Evolutionary conservation across 2,888 invertebrate genomes (phyloP), one percentile per base, ranked within the genome.

Genomic region (Thalpophila matura): DNA sequence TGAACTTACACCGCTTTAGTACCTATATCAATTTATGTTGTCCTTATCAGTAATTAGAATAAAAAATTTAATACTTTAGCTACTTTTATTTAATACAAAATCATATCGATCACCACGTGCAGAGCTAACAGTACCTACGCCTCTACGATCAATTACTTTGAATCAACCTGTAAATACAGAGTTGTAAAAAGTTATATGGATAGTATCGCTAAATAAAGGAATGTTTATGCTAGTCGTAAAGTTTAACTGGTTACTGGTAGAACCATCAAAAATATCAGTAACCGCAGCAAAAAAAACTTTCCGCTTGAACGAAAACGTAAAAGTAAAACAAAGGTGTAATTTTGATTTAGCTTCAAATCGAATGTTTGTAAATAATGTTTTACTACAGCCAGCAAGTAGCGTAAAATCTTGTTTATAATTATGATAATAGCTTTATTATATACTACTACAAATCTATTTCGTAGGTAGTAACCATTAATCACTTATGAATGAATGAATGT

Each of bases 341-440:
- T 79, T 76, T 47, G 74, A 71, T 67, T 74, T 79, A 72, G 80
- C 77, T 74, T 71, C 68, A 59, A 85, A 85, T 71, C 68, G 59
- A 85, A 85, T 88, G 89, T 89, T 89, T 88, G 85, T 88, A 89
- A 91, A 90, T 89, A 86, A 82, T 86, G 84, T 86, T 87, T 90
- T 91, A 93, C 93, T 91, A 92, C 90, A 85, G 86, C 85, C 90
- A 81, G 79, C 86, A 86, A 82, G 86, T 86, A 89, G 89, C 91
- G 93, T 92, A 89, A 93, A 94, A 91, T 91, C 91, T 91, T 89
- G 93, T 92, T 93, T 93, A 92, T 93, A 94, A 92, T 93, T 93
- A 93, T 91, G 90, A 91, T 94, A 92, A 93, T 93, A 86, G 89
- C 86, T 87, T 88, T 90, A 92, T 90, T 91, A 91, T 83, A 91